These are phyloP conservation scores for Scotopteryx bipunctaria DNA, from an alignment of 2,888 invertebrate species.

Conservation along the genomic window DNA sequence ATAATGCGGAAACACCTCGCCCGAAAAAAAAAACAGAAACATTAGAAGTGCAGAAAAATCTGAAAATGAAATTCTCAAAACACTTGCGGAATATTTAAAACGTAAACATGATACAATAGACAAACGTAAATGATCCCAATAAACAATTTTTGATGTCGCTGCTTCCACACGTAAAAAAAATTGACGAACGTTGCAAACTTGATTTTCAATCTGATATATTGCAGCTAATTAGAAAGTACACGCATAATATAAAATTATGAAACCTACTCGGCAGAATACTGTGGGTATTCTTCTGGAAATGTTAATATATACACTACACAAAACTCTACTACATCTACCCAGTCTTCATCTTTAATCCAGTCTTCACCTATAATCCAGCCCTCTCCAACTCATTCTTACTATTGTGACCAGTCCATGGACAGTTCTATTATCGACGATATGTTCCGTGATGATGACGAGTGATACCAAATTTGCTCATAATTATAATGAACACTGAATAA, in stretches of 20 bases:
- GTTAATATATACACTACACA: constrained; percentile 38
- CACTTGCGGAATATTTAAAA: constrained; percentile 36
- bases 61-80: constrained; percentile 42
- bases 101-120: constrained; percentile 40
- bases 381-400: constrained; percentile 35
- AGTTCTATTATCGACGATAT: constrained; percentile 40
- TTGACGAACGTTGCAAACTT: constrained; percentile 7
- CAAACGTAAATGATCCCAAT: constrained; percentile 29
- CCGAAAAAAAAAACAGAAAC: constrained; percentile 42
- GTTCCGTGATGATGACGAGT: constrained; percentile 37
- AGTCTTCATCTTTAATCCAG: constrained; percentile 36
- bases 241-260: constrained; percentile 42
- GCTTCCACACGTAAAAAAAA: constrained; percentile 36
- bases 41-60: constrained; percentile 38
- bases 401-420: constrained; percentile 33
- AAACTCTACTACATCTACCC: constrained; percentile 36
- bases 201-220: constrained; percentile 33
- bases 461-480: too few species aligned
- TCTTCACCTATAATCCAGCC: constrained; percentile 39
- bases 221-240: constrained; percentile 43
- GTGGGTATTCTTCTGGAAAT: constrained; percentile 42
- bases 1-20: constrained; percentile 43
- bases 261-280: constrained; percentile 39
- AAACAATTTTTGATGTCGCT: constrained; percentile 34
- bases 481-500: constrained; percentile 26